Conservation (phyloP, 2,888 invertebrate genomes). For the Rhaphigaster nebulosa region DNA sequence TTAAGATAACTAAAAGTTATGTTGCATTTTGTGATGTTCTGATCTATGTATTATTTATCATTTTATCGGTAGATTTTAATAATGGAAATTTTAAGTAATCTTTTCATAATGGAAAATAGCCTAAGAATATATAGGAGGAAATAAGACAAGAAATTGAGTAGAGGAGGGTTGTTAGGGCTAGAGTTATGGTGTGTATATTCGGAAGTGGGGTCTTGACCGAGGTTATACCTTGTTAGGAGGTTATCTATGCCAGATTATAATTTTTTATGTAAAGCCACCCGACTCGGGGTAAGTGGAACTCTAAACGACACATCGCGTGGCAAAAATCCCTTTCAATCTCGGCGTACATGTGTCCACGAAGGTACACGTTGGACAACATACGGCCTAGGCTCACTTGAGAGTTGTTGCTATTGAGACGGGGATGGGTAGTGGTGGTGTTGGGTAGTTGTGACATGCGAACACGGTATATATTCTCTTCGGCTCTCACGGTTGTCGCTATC, state of each 20-base stretch:
- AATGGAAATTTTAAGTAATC: too few relatives aligned
- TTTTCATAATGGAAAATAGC: not conserved
- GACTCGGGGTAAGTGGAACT: conserved; percentile 13
- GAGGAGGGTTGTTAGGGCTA: not conserved
- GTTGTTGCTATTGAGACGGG: not conserved
- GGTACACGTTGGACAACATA: not conserved
- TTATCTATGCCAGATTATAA: conserved; percentile 40
- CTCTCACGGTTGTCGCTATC: not conserved
- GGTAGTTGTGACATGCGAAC: not conserved
- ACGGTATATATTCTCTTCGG: not conserved
- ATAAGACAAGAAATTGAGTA: not conserved
- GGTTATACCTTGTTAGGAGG: not conserved
- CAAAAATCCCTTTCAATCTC: conserved; percentile 20
- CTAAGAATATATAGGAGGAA: not conserved
- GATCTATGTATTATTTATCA: not conserved
- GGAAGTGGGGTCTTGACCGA: not conserved
- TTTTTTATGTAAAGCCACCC: conserved; percentile 36
- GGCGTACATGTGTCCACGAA: conserved; percentile 3
- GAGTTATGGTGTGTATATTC: conserved; percentile 30
- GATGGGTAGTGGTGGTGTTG: not conserved
- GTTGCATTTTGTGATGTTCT: not conserved
- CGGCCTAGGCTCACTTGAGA: not conserved
- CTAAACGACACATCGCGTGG: conserved; percentile 44
- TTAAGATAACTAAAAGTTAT: too few relatives aligned
- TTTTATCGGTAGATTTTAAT: not conserved